Conservation (phyloP, 2,113 vertebrate species). For the Muntiacus reevesi region DNA sequence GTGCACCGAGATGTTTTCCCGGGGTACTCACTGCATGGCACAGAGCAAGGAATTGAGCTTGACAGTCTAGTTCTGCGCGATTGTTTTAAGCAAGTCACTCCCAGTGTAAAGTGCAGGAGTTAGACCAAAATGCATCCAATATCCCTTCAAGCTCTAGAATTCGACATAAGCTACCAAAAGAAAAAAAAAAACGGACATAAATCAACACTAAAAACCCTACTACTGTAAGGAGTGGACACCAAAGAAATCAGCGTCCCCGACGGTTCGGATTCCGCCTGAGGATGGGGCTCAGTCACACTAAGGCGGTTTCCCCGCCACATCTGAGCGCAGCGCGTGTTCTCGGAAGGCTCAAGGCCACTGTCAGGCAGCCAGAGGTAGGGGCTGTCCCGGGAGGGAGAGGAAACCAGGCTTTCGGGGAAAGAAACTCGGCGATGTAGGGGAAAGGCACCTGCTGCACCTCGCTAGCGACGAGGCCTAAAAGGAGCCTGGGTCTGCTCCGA, state of each 20-base stretch:
- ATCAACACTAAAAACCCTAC: neutral
- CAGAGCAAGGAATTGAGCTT: neutral
- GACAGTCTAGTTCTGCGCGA: neutral
- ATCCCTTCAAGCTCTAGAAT: neutral
- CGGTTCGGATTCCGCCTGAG: neutral
- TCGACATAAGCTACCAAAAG: neutral
- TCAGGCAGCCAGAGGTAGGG: neutral
- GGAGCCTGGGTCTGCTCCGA: neutral
- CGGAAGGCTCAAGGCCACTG: neutral
- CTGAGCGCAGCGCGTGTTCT: neutral
- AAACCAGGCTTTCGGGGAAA: neutral
- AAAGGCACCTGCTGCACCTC: slow-evolving; percentile 9
- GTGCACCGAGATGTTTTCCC: neutral
- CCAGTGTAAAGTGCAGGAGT: neutral
- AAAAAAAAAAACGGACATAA: neutral
- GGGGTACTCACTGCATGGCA: neutral
- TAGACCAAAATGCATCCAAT: neutral
- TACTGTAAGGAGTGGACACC: neutral
- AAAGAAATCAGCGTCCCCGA: neutral
- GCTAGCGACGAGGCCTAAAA: neutral
- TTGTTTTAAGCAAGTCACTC: neutral
- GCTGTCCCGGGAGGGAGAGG: neutral
- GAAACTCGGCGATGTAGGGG: neutral
- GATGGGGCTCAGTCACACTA: neutral
- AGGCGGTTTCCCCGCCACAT: neutral